Percentiles rank a stretch among this genome's conserved stretches.
phyloP scores from a whole-genome alignment of 2,113 vertebrate species.

The Hemiprocne comata region DNA sequence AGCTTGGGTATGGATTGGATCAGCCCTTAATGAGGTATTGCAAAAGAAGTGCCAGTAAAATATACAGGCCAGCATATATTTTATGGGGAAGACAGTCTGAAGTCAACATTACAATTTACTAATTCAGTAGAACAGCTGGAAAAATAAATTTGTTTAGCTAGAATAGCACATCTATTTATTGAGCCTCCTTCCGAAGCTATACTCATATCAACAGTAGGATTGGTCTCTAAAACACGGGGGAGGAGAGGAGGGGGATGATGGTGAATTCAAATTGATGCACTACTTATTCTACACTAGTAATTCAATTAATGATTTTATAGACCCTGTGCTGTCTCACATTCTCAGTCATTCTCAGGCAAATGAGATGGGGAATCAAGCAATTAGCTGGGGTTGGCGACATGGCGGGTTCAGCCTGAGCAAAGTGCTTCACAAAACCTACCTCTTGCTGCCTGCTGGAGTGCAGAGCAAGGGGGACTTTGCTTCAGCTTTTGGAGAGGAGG shows the following conservation, averaged over 20 bases:
- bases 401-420: slow-evolving; percentile 8
- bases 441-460: background rate
- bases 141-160: slow-evolving; percentile 75
- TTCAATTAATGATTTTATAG: slow-evolving; percentile 79
- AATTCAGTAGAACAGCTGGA: slow-evolving; percentile 74
- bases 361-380: slow-evolving; percentile 72
- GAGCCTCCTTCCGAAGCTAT: slow-evolving; percentile 58
- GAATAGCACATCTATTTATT: slow-evolving; percentile 74
- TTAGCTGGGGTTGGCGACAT: slow-evolving; percentile 42
- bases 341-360: slow-evolving; percentile 62
- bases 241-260: slow-evolving; percentile 37
- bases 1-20: background rate
- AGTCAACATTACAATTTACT: slow-evolving; percentile 71
- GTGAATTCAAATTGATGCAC: slow-evolving; percentile 71
- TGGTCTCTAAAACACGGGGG: slow-evolving; percentile 61
- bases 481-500: background rate
- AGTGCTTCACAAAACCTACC: background rate
- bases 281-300: slow-evolving; percentile 75
- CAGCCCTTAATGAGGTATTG: slow-evolving; percentile 39
- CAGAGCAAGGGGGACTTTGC: background rate
- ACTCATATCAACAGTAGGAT: slow-evolving; percentile 70
- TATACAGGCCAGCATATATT: slow-evolving; percentile 61
- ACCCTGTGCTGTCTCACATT: slow-evolving; percentile 30
- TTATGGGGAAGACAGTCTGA: slow-evolving; percentile 69
- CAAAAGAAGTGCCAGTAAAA: slow-evolving; percentile 57